These are phyloP conservation scores for Prochilodus magdalenae DNA, from an alignment of 2,113 vertebrate genomes.

Conservation along the genomic window DNA sequence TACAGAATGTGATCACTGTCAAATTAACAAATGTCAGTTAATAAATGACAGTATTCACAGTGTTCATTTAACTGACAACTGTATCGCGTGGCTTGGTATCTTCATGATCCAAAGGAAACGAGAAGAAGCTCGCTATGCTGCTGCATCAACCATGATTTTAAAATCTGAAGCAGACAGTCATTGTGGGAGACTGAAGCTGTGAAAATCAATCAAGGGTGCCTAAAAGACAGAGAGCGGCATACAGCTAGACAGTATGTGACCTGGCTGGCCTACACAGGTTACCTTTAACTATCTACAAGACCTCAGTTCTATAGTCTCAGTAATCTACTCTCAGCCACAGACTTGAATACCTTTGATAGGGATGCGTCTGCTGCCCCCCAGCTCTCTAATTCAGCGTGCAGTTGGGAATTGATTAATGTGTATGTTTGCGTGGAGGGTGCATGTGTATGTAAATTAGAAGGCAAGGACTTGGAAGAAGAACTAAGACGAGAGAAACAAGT, in stretches of 20 bases:
- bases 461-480: slow-evolving; percentile 34
- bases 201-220: slow-evolving; percentile 65
- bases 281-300: slow-evolving; percentile 72
- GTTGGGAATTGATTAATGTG: slow-evolving; percentile 73
- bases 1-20: slow-evolving; percentile 15
- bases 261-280: slow-evolving; percentile 63
- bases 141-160: neutral
- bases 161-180: slow-evolving; percentile 20
- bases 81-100: neutral
- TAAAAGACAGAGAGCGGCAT: slow-evolving; percentile 45
- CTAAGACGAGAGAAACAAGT: slow-evolving; percentile 12
- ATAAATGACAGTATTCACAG: neutral
- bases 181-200: slow-evolving; percentile 52
- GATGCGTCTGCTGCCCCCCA: slow-evolving; percentile 63
- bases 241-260: slow-evolving; percentile 51
- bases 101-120: neutral
- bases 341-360: slow-evolving; percentile 71
- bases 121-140: slow-evolving; percentile 18
- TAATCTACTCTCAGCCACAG: slow-evolving; percentile 51
- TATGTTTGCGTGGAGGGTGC: no score
- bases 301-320: slow-evolving; percentile 65
- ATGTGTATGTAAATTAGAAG: slow-evolving; percentile 18
- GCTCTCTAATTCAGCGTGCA: slow-evolving; percentile 68
- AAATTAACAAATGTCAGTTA: slow-evolving; percentile 27
- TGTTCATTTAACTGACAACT: neutral